Evolutionary conservation across 2,797 vertebrate species (phyloP).

Genomic region (Anguilla marmorata): DNA sequence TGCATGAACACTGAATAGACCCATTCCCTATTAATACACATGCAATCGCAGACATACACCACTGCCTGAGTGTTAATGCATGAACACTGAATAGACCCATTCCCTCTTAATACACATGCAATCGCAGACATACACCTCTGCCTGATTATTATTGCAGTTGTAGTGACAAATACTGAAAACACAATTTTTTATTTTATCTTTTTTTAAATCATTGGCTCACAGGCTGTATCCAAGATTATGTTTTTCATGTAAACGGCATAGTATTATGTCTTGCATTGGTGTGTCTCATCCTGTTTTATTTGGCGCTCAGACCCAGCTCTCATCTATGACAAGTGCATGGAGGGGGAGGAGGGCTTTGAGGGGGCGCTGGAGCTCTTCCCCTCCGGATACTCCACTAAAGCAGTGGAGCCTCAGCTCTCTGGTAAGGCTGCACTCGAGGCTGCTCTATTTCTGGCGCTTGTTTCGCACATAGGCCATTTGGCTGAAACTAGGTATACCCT

Average conservation of each 20-base stretch:
- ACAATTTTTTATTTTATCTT: no score
- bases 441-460: background rate
- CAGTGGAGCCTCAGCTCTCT: constrained; percentile 89
- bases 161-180: background rate
- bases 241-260: background rate
- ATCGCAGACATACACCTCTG: no score
- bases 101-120: no score
- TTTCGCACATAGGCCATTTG: background rate
- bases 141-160: no score
- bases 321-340: constrained; percentile 90
- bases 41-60: background rate
- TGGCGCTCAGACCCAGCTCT: constrained; percentile 83
- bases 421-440: constrained; percentile 68
- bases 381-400: constrained; percentile 80
- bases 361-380: constrained; percentile 87
- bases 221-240: background rate
- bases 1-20: background rate
- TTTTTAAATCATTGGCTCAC: background rate
- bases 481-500: background rate
- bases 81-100: no score
- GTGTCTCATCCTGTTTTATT: background rate
- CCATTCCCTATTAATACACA: background rate
- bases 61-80: no score
- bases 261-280: background rate
- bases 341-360: constrained; percentile 86